Conservation (phyloP, 1,140 invertebrate species). For the Magallana angulata region DNA sequence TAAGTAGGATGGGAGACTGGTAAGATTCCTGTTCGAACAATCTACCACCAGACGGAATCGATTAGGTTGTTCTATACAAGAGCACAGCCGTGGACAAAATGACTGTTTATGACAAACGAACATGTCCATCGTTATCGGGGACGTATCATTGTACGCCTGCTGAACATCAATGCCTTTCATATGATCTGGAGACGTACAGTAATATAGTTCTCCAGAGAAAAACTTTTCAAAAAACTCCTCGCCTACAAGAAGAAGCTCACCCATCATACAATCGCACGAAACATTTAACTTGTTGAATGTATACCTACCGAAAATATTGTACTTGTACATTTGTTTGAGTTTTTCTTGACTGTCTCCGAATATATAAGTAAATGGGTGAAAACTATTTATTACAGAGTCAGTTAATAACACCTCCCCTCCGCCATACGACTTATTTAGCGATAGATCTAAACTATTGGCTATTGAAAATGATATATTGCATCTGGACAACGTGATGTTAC, state of each 20-base stretch:
- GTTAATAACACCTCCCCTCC: not conserved
- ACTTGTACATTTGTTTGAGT: not conserved
- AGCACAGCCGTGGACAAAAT: not conserved
- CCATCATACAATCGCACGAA: not conserved
- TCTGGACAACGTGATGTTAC: not conserved
- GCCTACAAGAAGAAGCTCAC: not conserved
- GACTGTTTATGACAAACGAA: not conserved
- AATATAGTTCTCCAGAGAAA: not conserved
- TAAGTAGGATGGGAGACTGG: constrained; percentile 5
- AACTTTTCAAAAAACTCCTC: not conserved
- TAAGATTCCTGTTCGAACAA: constrained; percentile 33
- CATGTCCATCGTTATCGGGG: not conserved
- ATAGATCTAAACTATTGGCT: not conserved
- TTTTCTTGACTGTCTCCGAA: not conserved
- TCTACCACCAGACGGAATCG: constrained; percentile 12
- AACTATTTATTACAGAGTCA: not conserved
- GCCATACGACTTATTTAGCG: not conserved
- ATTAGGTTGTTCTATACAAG: constrained; percentile 38
- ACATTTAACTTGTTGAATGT: not conserved
- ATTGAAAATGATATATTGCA: not conserved
- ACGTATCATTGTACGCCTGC: not conserved
- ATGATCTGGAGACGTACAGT: not conserved
- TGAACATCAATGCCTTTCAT: not conserved
- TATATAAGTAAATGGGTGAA: not conserved
- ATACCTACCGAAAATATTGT: not conserved